Percentiles rank a stretch among this genome's conserved stretches.
Conservation (phyloP, 2,797 vertebrate genomes). For the Neostethus bicornis region DNA sequence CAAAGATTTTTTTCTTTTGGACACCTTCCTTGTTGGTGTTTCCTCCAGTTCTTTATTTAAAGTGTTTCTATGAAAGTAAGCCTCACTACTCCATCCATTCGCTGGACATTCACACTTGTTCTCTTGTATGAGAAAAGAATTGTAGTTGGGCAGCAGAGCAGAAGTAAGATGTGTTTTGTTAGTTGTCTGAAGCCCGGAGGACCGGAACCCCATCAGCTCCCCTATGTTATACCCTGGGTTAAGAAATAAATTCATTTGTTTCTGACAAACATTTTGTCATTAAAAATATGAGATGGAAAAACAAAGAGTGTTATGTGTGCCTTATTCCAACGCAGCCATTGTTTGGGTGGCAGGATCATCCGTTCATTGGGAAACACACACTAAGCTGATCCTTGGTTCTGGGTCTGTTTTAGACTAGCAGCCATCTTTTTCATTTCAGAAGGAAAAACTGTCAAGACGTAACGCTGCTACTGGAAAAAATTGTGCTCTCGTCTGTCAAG, state of each 20-base stretch:
- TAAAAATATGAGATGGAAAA: slow-evolving; percentile 88
- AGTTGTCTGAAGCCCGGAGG: slow-evolving; percentile 89
- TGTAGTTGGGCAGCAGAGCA: slow-evolving; percentile 87
- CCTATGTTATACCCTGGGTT: slow-evolving; percentile 83
- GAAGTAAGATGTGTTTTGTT: slow-evolving; percentile 96
- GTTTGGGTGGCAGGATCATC: slow-evolving; percentile 87
- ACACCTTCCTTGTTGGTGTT: slow-evolving; percentile 18
- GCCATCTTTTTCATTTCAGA: slow-evolving; percentile 75
- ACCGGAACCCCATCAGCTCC: slow-evolving; percentile 89
- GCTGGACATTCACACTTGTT: slow-evolving; percentile 79
- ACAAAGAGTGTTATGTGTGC: slow-evolving; percentile 71
- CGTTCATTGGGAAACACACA: slow-evolving; percentile 83
- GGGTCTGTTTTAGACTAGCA: slow-evolving; percentile 82
- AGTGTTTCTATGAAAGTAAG: slow-evolving; percentile 76
- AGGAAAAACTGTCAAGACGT: slow-evolving; percentile 46
- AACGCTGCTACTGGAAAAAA: slow-evolving; percentile 27
- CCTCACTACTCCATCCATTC: slow-evolving; percentile 75
- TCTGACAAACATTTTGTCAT: slow-evolving; percentile 89
- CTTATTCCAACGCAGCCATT: slow-evolving; percentile 80
- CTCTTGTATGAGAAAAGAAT: slow-evolving; percentile 88
- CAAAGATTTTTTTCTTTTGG: slow-evolving; percentile 31
- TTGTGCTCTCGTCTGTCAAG: slow-evolving; percentile 16
- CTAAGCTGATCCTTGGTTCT: slow-evolving; percentile 84
- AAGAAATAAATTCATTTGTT: slow-evolving; percentile 89
- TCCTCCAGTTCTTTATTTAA: slow-evolving; percentile 32